Evolutionary conservation across 1,140 invertebrate genomes (phyloP).

Genomic region (Drosophila rhopaloa): DNA sequence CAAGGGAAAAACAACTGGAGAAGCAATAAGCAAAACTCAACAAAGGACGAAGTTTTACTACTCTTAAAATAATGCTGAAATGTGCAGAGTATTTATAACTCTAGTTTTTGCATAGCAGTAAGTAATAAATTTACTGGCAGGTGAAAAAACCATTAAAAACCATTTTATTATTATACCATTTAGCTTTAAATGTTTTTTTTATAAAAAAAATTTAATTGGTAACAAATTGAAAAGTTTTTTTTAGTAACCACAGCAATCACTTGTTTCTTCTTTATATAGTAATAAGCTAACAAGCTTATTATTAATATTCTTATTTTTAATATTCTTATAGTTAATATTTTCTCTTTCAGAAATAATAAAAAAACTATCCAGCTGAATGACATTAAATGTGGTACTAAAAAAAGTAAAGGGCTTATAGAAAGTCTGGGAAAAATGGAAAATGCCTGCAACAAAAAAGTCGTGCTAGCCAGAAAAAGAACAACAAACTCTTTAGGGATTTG

Average conservation of each 20-base stretch:
- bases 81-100: too few relatives aligned
- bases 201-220: too few relatives aligned
- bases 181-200: too few relatives aligned
- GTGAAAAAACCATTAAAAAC: too few relatives aligned
- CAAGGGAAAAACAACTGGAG: constrained; percentile 27
- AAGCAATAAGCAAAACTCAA: background rate
- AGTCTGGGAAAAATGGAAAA: constrained; percentile 36
- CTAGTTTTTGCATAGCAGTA: too few relatives aligned
- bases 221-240: background rate
- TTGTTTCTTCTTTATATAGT: background rate
- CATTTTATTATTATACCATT: too few relatives aligned
- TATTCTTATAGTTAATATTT: background rate
- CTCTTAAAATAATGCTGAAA: constrained; percentile 2
- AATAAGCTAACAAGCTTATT: too few relatives aligned
- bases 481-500: constrained; percentile 16
- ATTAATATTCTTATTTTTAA: background rate
- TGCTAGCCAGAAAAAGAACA: constrained; percentile 41
- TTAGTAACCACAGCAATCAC: too few relatives aligned
- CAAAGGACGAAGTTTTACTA: constrained; percentile 6
- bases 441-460: constrained; percentile 19
- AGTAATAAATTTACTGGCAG: too few relatives aligned
- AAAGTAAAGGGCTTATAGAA: background rate
- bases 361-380: constrained; percentile 11
- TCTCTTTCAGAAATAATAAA: background rate
- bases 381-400: background rate